These are phyloP conservation scores for Chitala chitala DNA, from an alignment of 2,113 vertebrate species.

Conservation along the genomic window DNA sequence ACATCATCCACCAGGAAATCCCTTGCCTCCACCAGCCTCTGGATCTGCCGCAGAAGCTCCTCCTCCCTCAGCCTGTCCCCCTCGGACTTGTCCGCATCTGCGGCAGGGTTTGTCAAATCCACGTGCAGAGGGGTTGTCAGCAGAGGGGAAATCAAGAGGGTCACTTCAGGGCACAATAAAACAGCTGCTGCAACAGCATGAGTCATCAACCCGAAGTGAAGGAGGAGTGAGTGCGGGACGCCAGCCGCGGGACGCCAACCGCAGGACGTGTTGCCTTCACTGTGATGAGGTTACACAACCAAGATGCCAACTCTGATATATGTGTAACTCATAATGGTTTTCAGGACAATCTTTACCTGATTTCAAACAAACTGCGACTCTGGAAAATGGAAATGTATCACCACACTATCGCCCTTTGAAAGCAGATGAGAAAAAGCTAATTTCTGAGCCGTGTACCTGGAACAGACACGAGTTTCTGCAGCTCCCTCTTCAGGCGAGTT, in stretches of 20 bases:
- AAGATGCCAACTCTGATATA: not conserved
- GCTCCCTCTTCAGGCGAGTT: constrained; percentile 71
- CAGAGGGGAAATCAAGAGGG: not conserved
- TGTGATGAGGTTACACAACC: not conserved
- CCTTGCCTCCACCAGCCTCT: constrained; percentile 80
- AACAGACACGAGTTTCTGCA: constrained; percentile 66
- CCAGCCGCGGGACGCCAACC: not conserved
- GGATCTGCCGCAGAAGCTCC: constrained; percentile 78
- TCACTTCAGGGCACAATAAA: not conserved
- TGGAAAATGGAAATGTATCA: too few relatives aligned
- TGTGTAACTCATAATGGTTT: not conserved
- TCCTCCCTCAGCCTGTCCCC: constrained; percentile 75
- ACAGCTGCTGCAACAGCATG: not conserved
- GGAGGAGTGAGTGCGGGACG: not conserved
- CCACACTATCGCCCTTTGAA: too few relatives aligned
- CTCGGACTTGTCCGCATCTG: constrained; percentile 75
- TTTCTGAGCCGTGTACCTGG: constrained; percentile 57
- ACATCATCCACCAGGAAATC: constrained; percentile 86
- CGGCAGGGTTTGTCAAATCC: not conserved
- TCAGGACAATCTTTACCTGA: too few relatives aligned
- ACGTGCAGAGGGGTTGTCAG: too few relatives aligned
- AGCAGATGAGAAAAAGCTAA: too few relatives aligned
- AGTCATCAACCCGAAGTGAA: not conserved
- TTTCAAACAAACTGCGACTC: too few relatives aligned
- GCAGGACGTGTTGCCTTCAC: not conserved